Evolutionary conservation across 2,797 vertebrate genomes (phyloP).

Genomic region (Novumbra hubbsi): DNA sequence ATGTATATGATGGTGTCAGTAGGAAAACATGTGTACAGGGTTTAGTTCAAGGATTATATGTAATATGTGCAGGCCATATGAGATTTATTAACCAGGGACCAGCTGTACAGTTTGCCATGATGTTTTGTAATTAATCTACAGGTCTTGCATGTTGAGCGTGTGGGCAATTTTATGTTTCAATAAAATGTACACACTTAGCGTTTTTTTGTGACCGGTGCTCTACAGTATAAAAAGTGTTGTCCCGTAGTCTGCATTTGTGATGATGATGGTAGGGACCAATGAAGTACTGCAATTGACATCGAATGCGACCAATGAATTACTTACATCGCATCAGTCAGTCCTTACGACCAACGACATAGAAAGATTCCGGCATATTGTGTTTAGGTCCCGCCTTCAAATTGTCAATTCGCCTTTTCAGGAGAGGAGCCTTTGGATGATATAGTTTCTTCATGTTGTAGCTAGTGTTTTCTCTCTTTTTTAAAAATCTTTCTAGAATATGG

Average conservation of each 20-base stretch:
- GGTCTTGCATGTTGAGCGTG: background rate
- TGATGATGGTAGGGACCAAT: background rate
- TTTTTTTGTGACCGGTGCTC: background rate
- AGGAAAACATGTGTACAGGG: background rate
- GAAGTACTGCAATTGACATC: slow-evolving; percentile 31
- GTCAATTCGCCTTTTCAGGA: background rate
- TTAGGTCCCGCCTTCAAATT: slow-evolving; percentile 34
- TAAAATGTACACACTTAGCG: slow-evolving; percentile 12
- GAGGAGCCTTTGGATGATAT: background rate
- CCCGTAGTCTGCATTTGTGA: background rate
- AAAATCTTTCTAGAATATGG: slow-evolving; percentile 8
- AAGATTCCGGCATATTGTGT: slow-evolving; percentile 15
- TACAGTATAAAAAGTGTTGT: background rate
- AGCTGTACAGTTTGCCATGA: background rate
- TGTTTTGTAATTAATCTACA: background rate
- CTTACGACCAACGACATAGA: slow-evolving; percentile 47
- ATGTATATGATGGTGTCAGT: background rate
- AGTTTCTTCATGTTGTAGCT: background rate
- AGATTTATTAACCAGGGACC: background rate
- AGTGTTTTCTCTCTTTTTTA: background rate
- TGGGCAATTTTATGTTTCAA: background rate
- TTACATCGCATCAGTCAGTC: slow-evolving; percentile 40
- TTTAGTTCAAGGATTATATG: too few species aligned
- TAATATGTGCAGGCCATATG: background rate
- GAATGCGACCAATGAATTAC: slow-evolving; percentile 29